Evolutionary conservation across 2,888 invertebrate species (phyloP), one percentile per base, ranked within the genome.

Genomic region (Hyposoter dolosus): DNA sequence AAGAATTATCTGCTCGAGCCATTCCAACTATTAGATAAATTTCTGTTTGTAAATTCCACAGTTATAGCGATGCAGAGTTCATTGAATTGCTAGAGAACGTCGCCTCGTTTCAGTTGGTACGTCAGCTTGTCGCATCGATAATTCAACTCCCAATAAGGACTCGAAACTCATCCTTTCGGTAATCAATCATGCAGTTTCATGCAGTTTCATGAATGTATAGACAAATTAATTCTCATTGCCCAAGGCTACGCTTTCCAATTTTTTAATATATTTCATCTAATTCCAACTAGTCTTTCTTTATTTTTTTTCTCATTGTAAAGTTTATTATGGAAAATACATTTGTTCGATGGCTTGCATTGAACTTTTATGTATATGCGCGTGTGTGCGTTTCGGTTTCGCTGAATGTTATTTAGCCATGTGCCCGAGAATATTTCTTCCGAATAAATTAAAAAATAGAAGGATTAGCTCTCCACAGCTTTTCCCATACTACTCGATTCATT

Each of bases 21-120:
- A 15, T 50, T 76, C 69, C 19, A 56, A 43, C 68, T 56, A 76
- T 82, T 68, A 76, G 76, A 82, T 82, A n/a, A 82, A 66, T 76
- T 76, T 53, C 45, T 17, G 10, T 74, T 23, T 9, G 50, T 23
- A 53, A 23, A 1, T 0, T 12, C 60, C 68, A 50, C 28, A n/a
- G n/a, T 50, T 50, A n/a, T n/a, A 0, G 12, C 50, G 50, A 50
- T 50, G 17, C 50, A 50, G 5, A 50, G 1, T 50, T 17, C 50
- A 50, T 17, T 17, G 50, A 50, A 50, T 50, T 5, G 5, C 17
- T 50, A 4, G 17, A n/a, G n/a, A 50, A 50, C 50, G 50, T 50
- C n/a, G 50, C 5, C 17, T n/a, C 17, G 1, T 50, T n/a, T 50
- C n/a, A 35, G 5, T 50, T 4, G n/a, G 47, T 28, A 47, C 17